A percentile compares a stretch with the other conserved stretches of the same genome.
phyloP scores from a whole-genome alignment of 2,113 vertebrate species.

The Saccopteryx leptura region DNA sequence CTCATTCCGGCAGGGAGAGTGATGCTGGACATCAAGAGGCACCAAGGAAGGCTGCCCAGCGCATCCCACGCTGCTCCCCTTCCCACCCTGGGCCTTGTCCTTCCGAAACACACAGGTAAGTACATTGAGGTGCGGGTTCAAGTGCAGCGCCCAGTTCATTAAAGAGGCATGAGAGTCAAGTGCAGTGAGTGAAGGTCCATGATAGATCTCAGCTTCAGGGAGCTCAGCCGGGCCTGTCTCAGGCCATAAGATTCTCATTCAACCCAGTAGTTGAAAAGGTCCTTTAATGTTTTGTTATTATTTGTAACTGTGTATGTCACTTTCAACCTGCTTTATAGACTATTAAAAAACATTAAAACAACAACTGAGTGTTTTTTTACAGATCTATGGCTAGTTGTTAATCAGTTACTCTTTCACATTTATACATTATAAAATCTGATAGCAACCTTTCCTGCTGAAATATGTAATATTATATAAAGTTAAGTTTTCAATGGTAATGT shows the following conservation, averaged over 20 bases:
- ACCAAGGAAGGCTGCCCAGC: conserved; percentile 76
- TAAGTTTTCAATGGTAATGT: conserved; percentile 80
- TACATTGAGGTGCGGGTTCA: conserved; percentile 40
- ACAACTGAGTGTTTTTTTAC: conserved; percentile 75
- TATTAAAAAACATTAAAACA: conserved; percentile 73
- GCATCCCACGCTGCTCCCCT: background rate
- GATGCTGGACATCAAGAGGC: conserved; percentile 88
- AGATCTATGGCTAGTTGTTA: conserved; percentile 54
- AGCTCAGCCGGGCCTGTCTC: conserved; percentile 46
- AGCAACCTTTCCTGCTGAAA: conserved; percentile 70
- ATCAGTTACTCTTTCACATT: conserved; percentile 68
- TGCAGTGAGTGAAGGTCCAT: background rate
- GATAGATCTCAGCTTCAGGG: conserved; percentile 64
- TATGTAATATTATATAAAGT: conserved; percentile 68
- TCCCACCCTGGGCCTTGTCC: conserved; percentile 71
- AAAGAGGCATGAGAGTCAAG: conserved; percentile 70
- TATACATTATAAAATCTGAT: conserved; percentile 74
- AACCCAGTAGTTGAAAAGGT: conserved; percentile 70
- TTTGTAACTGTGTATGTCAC: conserved; percentile 70
- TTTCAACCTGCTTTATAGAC: conserved; percentile 69
- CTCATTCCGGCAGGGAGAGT: conserved; percentile 87
- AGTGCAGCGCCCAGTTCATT: conserved; percentile 46
- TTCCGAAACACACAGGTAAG: conserved; percentile 87
- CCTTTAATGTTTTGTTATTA: conserved; percentile 79
- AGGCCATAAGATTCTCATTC: conserved; percentile 21